Percentiles rank a stretch among this genome's conserved stretches.
Conservation (phyloP, 2,113 vertebrate genomes). For the Austrofundulus limnaeus region DNA sequence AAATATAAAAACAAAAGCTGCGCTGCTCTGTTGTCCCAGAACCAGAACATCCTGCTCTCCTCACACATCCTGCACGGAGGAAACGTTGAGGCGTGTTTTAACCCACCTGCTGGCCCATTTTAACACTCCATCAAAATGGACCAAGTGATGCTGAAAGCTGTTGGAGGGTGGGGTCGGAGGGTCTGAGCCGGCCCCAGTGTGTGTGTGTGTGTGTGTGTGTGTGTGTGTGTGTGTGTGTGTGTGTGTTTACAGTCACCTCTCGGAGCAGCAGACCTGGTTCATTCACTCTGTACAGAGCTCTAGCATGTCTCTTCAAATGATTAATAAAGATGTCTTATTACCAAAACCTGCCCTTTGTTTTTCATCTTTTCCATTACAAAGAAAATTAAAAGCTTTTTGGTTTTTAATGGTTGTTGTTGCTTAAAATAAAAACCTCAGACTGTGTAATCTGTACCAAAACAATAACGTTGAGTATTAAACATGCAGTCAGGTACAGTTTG, state of each 20-base stretch:
- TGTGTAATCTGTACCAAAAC: too few species aligned
- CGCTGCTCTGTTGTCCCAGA: too few species aligned
- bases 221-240: constrained; percentile 27
- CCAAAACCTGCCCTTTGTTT: constrained; percentile 41
- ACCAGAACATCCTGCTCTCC: too few species aligned
- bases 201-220: constrained; percentile 29
- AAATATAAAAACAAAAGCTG: too few species aligned
- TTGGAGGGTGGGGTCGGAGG: neutral
- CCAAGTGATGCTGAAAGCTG: constrained; percentile 45
- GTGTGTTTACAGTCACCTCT: constrained; percentile 28
- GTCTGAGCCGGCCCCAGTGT: constrained; percentile 19
- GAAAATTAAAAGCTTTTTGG: neutral
- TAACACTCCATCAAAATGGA: constrained; percentile 49
- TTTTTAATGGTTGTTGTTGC: neutral
- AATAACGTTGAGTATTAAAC: too few species aligned
- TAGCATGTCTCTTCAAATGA: constrained; percentile 81
- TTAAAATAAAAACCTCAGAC: neutral
- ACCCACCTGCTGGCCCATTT: constrained; percentile 5
- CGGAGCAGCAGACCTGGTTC: constrained; percentile 58
- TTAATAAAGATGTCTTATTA: constrained; percentile 83
- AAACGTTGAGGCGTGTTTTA: too few species aligned
- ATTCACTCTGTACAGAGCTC: constrained; percentile 80
- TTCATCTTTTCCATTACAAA: neutral
- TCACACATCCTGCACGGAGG: too few species aligned
- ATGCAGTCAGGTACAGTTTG: too few species aligned